Evolutionary conservation across 2,797 vertebrate species (phyloP), one percentile per base, ranked within the genome.

Genomic region (Mus minutoides): DNA sequence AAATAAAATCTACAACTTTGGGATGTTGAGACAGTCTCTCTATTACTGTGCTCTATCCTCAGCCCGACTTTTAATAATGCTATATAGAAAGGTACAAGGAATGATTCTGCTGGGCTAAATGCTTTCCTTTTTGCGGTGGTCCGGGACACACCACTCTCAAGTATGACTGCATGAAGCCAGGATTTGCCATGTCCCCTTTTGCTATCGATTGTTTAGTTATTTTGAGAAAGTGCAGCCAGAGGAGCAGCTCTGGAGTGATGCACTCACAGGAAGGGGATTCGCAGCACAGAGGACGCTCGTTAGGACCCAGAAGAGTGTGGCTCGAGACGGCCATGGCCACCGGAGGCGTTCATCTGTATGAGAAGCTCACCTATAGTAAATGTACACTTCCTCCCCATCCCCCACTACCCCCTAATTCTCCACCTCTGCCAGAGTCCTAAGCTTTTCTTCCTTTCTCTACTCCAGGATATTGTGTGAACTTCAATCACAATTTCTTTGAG

Each of bases 181-280:
- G 79, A 77, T 49, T 11, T 0, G 6, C 54, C 10, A 34, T 40
- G 54, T 75, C 10, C 9, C 67, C 64, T 87, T 29, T 49, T 49
- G 26, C 24, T 67, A 91, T 75, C 10, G 80, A 60, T 73, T 86
- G 58, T 77, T 95, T 71, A 54, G 52, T 78, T 88, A 89, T 86
- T 86, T 73, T 85, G 52, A 90, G 87, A 93, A 95, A 85, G 62
- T 93, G 80, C 29, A 86, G 73, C 79, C 54, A 62, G 6, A 46
- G 62, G 58, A 84, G 60, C 14, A 84, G 52, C 16, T 89, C 79
- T 90, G 75, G 58, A 85, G 78, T 75, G 37, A 21, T 78, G 69
- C 22, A 17, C 29, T 71, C 60, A 22, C 31, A 62, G 64, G 64
- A 67, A 58, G 46, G 69, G 73, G 83, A 88, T 69, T 58, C 78